Evolutionary conservation across 2,888 invertebrate species (phyloP).

Genomic region (Hypselothyrea guttata): DNA sequence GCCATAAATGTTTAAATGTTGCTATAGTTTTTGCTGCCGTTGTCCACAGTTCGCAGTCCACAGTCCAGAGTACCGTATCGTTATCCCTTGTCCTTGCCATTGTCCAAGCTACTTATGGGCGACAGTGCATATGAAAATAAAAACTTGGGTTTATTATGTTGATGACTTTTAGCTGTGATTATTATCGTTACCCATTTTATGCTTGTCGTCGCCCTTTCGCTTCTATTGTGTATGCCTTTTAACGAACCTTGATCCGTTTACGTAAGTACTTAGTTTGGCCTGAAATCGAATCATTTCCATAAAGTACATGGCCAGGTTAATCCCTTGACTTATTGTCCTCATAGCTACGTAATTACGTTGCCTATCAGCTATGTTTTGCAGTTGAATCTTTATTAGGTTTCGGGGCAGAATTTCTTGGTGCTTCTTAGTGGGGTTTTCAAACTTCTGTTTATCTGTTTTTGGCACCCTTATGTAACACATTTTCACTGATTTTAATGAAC

Average conservation of each 20-base stretch:
- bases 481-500: too few relatives aligned
- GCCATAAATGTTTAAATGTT: constrained; percentile 76
- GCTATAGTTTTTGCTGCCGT: constrained; percentile 51
- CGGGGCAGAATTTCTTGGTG: too few relatives aligned
- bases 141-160: constrained; percentile 71
- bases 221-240: constrained; percentile 1
- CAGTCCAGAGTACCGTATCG: not conserved
- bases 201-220: constrained; percentile 43
- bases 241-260: not conserved
- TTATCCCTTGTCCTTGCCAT: constrained; percentile 24
- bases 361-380: too few relatives aligned
- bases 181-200: constrained; percentile 62
- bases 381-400: too few relatives aligned
- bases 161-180: constrained; percentile 73
- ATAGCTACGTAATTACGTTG: not conserved
- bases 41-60: not conserved
- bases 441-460: too few relatives aligned
- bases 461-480: too few relatives aligned
- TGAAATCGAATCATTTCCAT: not conserved
- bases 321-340: constrained; percentile 1
- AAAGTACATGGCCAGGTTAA: too few relatives aligned
- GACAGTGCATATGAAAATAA: constrained; percentile 58
- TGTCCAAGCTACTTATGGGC: constrained; percentile 37
- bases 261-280: too few relatives aligned
- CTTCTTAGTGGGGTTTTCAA: too few relatives aligned